Evolutionary conservation across 2,797 vertebrate genomes (phyloP).

Genomic region (Phalloptychus januarius): DNA sequence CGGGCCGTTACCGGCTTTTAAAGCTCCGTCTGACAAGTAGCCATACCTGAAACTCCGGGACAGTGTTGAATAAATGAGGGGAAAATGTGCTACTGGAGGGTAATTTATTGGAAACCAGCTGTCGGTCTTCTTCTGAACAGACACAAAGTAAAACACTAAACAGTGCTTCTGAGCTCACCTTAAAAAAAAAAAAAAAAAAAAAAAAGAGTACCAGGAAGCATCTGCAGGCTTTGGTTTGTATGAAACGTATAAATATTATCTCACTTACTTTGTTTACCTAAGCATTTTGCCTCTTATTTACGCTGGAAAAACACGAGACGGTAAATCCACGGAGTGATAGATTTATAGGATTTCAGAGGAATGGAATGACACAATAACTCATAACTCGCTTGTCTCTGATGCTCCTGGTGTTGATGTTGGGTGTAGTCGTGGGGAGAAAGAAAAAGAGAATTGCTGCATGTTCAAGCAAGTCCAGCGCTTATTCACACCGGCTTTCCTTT

Average conservation of each 20-base stretch:
- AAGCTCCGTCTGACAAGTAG: constrained; percentile 18
- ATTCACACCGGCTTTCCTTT: not conserved
- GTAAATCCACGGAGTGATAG: not conserved
- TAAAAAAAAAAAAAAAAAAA: not conserved
- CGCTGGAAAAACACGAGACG: not conserved
- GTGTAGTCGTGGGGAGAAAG: not conserved
- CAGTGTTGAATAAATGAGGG: not conserved
- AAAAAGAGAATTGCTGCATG: constrained; percentile 5
- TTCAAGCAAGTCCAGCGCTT: constrained; percentile 10
- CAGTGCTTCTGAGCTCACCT: not conserved
- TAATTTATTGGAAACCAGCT: not conserved
- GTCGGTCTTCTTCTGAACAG: not conserved
- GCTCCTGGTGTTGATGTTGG: not conserved
- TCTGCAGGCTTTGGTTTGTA: not conserved
- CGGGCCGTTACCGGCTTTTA: constrained; percentile 36
- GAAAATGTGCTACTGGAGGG: not conserved
- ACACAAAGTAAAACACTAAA: not conserved
- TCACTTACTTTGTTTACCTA: not conserved
- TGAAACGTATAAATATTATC: not conserved
- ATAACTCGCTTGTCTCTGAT: not conserved
- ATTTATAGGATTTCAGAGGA: not conserved
- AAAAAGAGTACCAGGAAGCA: not conserved
- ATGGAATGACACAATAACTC: not conserved
- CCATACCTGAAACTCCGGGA: not conserved
- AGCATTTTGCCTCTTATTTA: not conserved